Conservation (phyloP, 2,888 invertebrate species). For the Serrognathus titanus region DNA sequence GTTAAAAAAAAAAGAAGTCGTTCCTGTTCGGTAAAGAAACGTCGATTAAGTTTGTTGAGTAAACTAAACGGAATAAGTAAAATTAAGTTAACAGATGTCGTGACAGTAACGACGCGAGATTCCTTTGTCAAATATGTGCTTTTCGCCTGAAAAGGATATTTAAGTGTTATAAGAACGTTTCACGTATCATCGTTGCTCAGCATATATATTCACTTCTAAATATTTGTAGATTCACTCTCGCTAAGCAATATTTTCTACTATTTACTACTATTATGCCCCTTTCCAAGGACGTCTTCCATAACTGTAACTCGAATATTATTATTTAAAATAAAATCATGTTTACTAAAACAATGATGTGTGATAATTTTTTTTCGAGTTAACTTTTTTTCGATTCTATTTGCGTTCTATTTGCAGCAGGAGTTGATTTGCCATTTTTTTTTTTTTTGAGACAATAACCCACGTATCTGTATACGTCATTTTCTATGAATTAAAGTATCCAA, state of each 20-base stretch:
- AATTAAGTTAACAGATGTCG: constrained; percentile 21
- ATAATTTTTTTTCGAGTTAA: neutral
- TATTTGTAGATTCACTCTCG: constrained; percentile 26
- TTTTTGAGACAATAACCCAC: neutral
- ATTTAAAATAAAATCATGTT: too few species aligned
- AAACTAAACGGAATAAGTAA: constrained; percentile 8
- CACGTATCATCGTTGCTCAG: constrained; percentile 27
- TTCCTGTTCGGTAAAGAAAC: neutral
- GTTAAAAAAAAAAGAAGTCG: too few species aligned
- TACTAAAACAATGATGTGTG: too few species aligned
- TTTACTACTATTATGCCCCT: constrained; percentile 15
- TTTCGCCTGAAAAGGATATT: constrained; percentile 17
- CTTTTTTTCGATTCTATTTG: constrained; percentile 1
- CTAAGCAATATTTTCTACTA: constrained; percentile 27
- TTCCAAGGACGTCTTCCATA: constrained; percentile 11
- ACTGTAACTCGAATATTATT: neutral
- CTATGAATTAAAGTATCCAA: too few species aligned
- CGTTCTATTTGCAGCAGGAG: constrained; percentile 1
- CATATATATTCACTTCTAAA: constrained; percentile 20
- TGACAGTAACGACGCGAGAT: constrained; percentile 12
- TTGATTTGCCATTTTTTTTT: neutral
- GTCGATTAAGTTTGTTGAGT: constrained; percentile 1
- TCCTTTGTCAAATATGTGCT: constrained; percentile 13
- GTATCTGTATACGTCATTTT: too few species aligned
- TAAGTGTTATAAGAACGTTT: constrained; percentile 14